Conservation (phyloP, 2,888 invertebrate genomes). For the Cantharis lateralis region DNA sequence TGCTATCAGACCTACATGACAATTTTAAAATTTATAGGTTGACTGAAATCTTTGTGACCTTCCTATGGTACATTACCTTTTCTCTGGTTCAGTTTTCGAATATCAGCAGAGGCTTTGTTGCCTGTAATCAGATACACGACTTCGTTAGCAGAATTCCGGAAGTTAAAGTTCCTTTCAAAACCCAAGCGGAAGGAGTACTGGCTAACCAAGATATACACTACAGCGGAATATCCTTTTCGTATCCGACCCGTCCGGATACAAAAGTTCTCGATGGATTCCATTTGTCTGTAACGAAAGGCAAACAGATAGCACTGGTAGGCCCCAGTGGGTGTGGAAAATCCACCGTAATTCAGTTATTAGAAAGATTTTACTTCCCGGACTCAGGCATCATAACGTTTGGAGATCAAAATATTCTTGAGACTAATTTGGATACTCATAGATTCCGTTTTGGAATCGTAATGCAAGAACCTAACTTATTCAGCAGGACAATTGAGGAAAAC, state of each 20-base stretch:
- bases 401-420: constrained; percentile 40
- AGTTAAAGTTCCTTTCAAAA: constrained; percentile 53
- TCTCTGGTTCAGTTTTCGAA: constrained; percentile 77
- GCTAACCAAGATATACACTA: constrained; percentile 72
- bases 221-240: constrained; percentile 61
- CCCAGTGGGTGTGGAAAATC: constrained; percentile 80
- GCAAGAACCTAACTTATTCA: constrained; percentile 84
- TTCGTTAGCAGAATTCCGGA: constrained; percentile 66
- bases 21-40: constrained; percentile 63
- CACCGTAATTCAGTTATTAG: constrained; percentile 73
- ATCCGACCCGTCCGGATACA: constrained; percentile 75
- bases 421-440: constrained; percentile 58
- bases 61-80: constrained; percentile 68
- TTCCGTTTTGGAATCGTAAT: constrained; percentile 85
- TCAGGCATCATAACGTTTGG: constrained; percentile 65
- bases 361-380: constrained; percentile 73
- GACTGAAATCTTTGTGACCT: constrained; percentile 73
- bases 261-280: constrained; percentile 69
- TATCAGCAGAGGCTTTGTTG: constrained; percentile 76
- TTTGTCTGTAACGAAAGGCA: constrained; percentile 70
- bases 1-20: neutral
- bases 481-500: constrained; percentile 85
- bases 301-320: constrained; percentile 77
- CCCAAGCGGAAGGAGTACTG: constrained; percentile 43
- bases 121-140: constrained; percentile 70